phyloP scores from a whole-genome alignment of 2,113 vertebrate species.

The rat (Rattus norvegicus) region GRCr8 NC_086023.1:10250501-10251000 shows the following conservation, averaged over 20 bases:
- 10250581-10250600: constrained; percentile 79
- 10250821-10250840: constrained; percentile 80
- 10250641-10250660: constrained; percentile 80
- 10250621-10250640: constrained; percentile 78
- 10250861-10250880: constrained; percentile 65
- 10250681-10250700: constrained; percentile 80
- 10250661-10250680: constrained; percentile 72
- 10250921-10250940: too few relatives aligned
- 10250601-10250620: constrained; percentile 84
- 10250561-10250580: constrained; percentile 86
- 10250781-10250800: constrained; percentile 83
- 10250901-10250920: constrained; percentile 73
- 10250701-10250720: constrained; percentile 81
- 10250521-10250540: constrained; percentile 86
- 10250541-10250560: constrained; percentile 85
- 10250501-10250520: constrained; percentile 91
- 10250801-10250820: constrained; percentile 83
- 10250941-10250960: too few relatives aligned
- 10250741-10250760: constrained; percentile 83
- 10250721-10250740: constrained; percentile 83
- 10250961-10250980: too few relatives aligned
- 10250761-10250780: constrained; percentile 74
- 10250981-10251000: too few relatives aligned
- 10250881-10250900: constrained; percentile 53
- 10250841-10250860: constrained; percentile 64